Base-by-base conservation (phyloP, 2,888 invertebrate genomes). In the Tribolium freemani region DNA sequence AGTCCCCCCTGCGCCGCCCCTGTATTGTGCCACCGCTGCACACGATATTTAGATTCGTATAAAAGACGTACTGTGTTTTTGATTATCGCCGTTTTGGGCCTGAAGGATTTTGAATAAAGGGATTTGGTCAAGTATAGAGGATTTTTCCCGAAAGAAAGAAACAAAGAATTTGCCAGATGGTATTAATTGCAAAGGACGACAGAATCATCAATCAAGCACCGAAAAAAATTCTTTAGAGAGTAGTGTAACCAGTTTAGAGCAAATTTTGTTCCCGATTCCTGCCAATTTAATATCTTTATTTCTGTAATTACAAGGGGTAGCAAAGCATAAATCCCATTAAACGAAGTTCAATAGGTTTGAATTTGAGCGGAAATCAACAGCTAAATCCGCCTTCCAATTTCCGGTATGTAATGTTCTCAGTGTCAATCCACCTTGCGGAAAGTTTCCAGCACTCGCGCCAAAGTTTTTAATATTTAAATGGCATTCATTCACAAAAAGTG, bases 31-130 rank as follows among this genome's bases (percentile, higher is more conserved):
- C 79, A 77, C 80, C 81, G 70, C 83, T 84, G 83, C 84, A 84
- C 84, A 84, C 83, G 83, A 84, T 85, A 84, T 85, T 84, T 84
- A 84, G 84, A 85, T 84, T 84, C 82, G 79, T 81, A 84, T 83
- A 84, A 85, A 85, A 84, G 85, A 84, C 83, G 83, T 78, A 82
- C 84, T 83, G 84, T 84, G 84, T 85, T 85, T 84, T 84, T 84
- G 84, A 85, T 84, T 84, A 85, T 85, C 84, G 84, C 84, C 83
- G 83, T 84, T 85, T 85, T 81, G 83, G 83, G 84, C 84, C 81
- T 83, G 84, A 84, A 84, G 83, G 83, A 83, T 81, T 83, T 80
- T 77, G 82, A 79, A 84, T 84, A 84, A 84, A 84, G 80, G 61
- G 58, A 58, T 16, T 5, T 31, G 9, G 30, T n/a, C 13, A 30